Evolutionary conservation across 2,797 vertebrate genomes (phyloP).

Genomic region (Tolypeutes matacus): DNA sequence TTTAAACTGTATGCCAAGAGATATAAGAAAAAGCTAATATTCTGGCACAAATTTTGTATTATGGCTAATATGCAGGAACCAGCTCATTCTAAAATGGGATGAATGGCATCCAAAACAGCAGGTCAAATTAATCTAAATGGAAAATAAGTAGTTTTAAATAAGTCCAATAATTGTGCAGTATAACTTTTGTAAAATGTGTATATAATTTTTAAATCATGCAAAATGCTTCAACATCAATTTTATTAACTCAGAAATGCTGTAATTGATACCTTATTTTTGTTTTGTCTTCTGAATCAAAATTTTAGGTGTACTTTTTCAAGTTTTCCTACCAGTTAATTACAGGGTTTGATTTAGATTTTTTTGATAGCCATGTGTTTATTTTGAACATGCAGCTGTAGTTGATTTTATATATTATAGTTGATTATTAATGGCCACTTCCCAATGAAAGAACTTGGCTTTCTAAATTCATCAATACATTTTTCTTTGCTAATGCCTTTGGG

Average conservation of each 20-base stretch:
- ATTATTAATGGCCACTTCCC: not conserved
- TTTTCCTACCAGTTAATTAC: not conserved
- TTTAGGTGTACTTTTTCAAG: not conserved
- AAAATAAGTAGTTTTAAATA: not conserved
- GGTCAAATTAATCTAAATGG: not conserved
- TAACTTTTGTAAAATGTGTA: not conserved
- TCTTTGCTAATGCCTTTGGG: not conserved
- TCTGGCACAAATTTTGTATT: not conserved
- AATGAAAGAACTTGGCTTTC: not conserved
- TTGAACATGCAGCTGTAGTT: slow-evolving; percentile 48
- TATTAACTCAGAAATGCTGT: slow-evolving; percentile 14
- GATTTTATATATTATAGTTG: not conserved
- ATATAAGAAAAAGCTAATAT: not conserved
- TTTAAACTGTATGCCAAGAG: not conserved
- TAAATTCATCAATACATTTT: not conserved
- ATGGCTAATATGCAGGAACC: not conserved
- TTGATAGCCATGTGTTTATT: slow-evolving; percentile 6
- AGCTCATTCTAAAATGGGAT: not conserved
- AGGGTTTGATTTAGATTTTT: slow-evolving; percentile 46
- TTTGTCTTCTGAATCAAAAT: not conserved
- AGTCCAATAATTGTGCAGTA: not conserved
- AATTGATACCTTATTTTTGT: not conserved
- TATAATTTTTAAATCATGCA: not conserved
- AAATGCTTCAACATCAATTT: slow-evolving; percentile 3
- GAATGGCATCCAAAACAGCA: not conserved